Evolutionary conservation across 2,888 invertebrate species (phyloP).

Genomic region (Oscheius sp.): DNA sequence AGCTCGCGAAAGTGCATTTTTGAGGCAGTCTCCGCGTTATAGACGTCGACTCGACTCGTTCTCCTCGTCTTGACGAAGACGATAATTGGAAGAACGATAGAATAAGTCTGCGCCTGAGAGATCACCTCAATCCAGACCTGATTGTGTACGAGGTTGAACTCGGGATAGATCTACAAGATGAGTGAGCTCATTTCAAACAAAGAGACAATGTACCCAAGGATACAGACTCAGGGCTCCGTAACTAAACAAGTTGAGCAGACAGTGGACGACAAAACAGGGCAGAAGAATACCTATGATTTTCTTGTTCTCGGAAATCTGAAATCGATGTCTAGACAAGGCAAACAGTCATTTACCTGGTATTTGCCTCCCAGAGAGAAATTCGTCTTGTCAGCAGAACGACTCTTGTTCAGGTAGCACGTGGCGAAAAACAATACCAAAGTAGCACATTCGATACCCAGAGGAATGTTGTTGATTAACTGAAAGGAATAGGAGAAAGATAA

Average conservation of each 20-base stretch:
- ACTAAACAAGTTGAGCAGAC: slow-evolving; percentile 19
- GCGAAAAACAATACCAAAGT: background rate
- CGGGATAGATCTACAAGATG: background rate
- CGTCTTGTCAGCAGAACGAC: background rate
- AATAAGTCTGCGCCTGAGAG: slow-evolving; percentile 12
- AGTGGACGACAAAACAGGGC: slow-evolving; percentile 29
- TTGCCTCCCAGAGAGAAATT: background rate
- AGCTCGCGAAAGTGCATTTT: no score
- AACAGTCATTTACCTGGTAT: slow-evolving; percentile 17
- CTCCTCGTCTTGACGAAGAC: background rate
- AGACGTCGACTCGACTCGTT: background rate
- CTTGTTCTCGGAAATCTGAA: slow-evolving; percentile 19
- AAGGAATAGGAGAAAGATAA: background rate
- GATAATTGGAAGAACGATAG: background rate
- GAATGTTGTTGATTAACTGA: background rate
- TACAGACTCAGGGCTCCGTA: slow-evolving; percentile 18
- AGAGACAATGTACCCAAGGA: background rate
- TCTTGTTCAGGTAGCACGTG: slow-evolving; percentile 9
- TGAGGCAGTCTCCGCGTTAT: background rate
- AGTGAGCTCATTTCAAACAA: no score
- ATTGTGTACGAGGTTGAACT: slow-evolving; percentile 4
- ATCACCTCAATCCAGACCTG: slow-evolving; percentile 4
- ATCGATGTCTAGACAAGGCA: background rate
- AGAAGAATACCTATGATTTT: slow-evolving; percentile 20
- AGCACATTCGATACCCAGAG: background rate